Percentiles rank a stretch among this genome's conserved stretches.
Conservation (phyloP, 2,888 invertebrate genomes). For the Lutraria lutraria region DNA sequence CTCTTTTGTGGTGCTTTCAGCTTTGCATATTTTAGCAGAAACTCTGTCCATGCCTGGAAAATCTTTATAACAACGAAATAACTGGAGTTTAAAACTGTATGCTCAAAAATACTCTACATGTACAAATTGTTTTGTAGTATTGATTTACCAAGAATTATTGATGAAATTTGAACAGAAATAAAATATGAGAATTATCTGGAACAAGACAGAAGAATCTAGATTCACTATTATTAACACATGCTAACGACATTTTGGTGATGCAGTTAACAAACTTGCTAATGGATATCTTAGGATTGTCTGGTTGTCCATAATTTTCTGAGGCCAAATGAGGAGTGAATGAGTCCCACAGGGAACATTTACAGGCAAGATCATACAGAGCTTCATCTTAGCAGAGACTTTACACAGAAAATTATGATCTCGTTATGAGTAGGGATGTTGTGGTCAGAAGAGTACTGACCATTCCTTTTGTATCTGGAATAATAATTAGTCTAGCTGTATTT, state of each 20-base stretch:
- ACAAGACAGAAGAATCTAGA: background rate
- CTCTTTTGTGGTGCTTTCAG: too few species aligned
- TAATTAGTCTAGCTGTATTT: background rate
- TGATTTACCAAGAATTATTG: background rate
- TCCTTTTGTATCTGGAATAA: background rate
- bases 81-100: too few species aligned
- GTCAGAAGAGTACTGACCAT: background rate
- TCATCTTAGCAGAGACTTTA: background rate
- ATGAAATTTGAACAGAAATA: background rate
- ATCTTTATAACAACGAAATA: too few species aligned
- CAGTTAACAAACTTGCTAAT: slow-evolving; percentile 1
- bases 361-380: background rate
- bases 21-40: too few species aligned
- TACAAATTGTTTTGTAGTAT: background rate
- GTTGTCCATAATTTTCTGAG: slow-evolving; percentile 3
- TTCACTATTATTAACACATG: slow-evolving; percentile 5
- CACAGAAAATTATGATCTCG: background rate
- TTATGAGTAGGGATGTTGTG: background rate
- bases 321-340: slow-evolving; percentile 10
- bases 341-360: slow-evolving; percentile 4
- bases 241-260: slow-evolving; percentile 1
- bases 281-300: slow-evolving; percentile 22
- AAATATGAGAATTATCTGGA: background rate
- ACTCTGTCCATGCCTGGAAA: too few species aligned
- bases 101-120: background rate